A percentile compares a stretch with the other conserved stretches of the same genome.
Evolutionary conservation across 2,113 vertebrate genomes (phyloP).

Genomic region (Psophia crepitans): DNA sequence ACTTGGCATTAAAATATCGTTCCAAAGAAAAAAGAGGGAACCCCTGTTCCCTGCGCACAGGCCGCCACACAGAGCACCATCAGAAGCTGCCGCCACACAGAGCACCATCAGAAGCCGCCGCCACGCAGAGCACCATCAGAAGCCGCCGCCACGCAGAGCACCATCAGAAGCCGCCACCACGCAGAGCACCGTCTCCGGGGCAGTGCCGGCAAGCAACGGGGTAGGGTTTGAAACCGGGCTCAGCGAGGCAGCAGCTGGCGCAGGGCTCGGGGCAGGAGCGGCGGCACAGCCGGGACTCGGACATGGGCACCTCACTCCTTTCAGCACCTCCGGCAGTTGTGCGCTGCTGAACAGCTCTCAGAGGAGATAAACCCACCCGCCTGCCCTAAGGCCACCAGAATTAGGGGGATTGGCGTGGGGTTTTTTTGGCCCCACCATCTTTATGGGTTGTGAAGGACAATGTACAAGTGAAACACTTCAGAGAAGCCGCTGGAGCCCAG

Average conservation of each 20-base stretch:
- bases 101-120: too few relatives aligned
- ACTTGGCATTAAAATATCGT: neutral
- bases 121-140: too few relatives aligned
- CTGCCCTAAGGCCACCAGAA: neutral
- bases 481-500: neutral
- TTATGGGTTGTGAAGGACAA: conserved; percentile 23
- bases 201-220: too few relatives aligned
- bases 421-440: neutral
- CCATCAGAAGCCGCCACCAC: too few relatives aligned
- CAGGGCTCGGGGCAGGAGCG: too few relatives aligned
- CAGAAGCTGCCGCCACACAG: too few relatives aligned
- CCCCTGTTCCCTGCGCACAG: rapidly evolving
- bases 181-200: too few relatives aligned
- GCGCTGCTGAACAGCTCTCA: conserved; percentile 24
- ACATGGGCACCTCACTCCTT: neutral
- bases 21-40: neutral
- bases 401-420: neutral
- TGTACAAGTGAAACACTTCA: neutral
- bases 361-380: neutral
- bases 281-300: neutral
- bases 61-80: too few relatives aligned
- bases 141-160: too few relatives aligned
- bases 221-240: too few relatives aligned
- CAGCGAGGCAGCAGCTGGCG: neutral
- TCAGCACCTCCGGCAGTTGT: neutral